A percentile compares a stretch with the other conserved stretches of the same genome.
Evolutionary conservation across 1,140 invertebrate genomes (phyloP).

Genomic region (Cecropterus lyciades): DNA sequence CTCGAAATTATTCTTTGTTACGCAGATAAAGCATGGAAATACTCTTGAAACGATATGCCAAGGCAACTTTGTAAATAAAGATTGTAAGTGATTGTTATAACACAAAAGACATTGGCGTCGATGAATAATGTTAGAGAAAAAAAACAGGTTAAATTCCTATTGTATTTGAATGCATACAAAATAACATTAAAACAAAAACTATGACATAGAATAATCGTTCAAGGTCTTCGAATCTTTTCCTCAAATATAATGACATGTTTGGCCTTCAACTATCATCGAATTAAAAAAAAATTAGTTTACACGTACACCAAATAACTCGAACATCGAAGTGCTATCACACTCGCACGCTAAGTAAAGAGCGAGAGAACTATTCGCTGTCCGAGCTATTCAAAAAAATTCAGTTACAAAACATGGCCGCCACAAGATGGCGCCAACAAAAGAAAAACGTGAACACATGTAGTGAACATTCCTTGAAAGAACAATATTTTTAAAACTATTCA

Average conservation of each 20-base stretch:
- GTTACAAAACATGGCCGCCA: constrained; percentile 43
- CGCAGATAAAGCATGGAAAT: neutral
- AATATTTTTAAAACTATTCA: constrained; percentile 58
- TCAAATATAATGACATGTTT: neutral
- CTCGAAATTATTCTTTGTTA: constrained; percentile 17
- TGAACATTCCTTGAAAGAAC: constrained; percentile 64
- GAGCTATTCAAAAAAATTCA: constrained; percentile 35
- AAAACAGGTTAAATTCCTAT: too few species aligned
- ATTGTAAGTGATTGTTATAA: constrained; percentile 2
- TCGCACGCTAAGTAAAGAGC: neutral
- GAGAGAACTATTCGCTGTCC: constrained; percentile 29
- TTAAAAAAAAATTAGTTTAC: constrained; percentile 36
- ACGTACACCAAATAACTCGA: constrained; percentile 31
- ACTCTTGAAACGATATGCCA: neutral
- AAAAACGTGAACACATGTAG: constrained; percentile 52
- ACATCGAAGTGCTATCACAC: constrained; percentile 28
- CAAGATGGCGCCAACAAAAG: constrained; percentile 39
- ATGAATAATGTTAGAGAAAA: too few species aligned
- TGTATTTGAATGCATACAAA: too few species aligned
- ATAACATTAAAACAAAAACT: too few species aligned
- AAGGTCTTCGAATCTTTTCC: too few species aligned
- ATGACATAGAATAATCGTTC: too few species aligned
- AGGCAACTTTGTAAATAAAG: neutral
- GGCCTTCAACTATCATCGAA: constrained; percentile 29
- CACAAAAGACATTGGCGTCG: too few species aligned